phyloP scores from a whole-genome alignment of 2,888 invertebrate genomes.

The Crossocerus cetratus region DNA sequence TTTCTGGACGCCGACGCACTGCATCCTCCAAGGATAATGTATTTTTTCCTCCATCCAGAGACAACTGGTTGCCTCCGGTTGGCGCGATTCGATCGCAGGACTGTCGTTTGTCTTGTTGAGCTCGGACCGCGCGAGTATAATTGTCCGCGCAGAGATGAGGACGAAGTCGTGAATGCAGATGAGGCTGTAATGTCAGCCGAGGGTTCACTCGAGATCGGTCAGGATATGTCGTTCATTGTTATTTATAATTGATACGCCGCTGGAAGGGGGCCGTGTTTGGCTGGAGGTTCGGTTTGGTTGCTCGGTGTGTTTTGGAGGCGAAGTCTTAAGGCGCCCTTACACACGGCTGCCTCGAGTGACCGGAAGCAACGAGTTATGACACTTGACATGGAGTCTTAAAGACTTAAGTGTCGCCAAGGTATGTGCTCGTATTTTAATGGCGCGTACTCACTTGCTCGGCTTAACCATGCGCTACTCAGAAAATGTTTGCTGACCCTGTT shows the following conservation, averaged over 20 bases:
- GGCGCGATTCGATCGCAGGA: neutral
- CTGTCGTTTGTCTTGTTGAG: too few relatives aligned
- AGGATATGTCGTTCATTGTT: too few relatives aligned
- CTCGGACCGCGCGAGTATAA: too few relatives aligned
- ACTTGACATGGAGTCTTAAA: conserved; percentile 70
- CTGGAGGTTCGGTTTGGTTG: too few relatives aligned
- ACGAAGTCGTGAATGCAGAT: neutral
- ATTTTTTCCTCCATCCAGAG: neutral
- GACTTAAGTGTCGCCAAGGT: conserved; percentile 68
- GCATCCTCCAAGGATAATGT: neutral
- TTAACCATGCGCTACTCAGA: conserved; percentile 24
- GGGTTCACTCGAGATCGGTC: too few relatives aligned
- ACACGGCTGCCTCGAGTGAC: conserved; percentile 59
- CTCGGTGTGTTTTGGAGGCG: conserved; percentile 20
- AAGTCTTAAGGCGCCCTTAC: conserved; percentile 57
- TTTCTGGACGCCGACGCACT: neutral
- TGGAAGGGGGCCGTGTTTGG: conserved; percentile 12
- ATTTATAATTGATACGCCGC: too few relatives aligned
- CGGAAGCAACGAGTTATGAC: conserved; percentile 75
- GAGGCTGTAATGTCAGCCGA: neutral
- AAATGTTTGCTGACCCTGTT: neutral
- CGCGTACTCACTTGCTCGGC: conserved; percentile 10
- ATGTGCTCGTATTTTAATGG: conserved; percentile 38
- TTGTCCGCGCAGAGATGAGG: neutral
- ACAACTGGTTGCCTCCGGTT: neutral